Evolutionary conservation across 37 sponge, comb jelly and placozoan genomes (phyloP), one percentile per base, ranked within the genome.

Genomic region (Corticium candelabrum): DNA sequence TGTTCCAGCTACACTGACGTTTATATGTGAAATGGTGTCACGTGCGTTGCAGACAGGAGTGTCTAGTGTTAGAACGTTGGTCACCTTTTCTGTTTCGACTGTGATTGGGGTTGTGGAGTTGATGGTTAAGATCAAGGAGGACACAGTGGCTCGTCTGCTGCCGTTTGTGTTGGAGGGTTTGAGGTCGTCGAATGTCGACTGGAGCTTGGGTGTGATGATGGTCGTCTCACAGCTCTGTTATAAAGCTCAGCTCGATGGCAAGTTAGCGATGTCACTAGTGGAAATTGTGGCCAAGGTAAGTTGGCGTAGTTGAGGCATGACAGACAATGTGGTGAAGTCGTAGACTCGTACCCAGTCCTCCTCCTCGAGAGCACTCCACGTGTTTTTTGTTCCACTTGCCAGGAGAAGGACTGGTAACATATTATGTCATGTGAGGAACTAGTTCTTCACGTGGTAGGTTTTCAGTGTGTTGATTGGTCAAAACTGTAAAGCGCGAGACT

Each of bases 91-190:
- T 56, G 38, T 73, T 40, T 81, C 84, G 21, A 84, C 87, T 0
- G 73, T 91, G 35, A 41, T 86, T 5, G 68, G 40, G 27, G 85
- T 86, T 1, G 29, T 94, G 36, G 87, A 86, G 4, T 3, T 3
- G 30, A 67, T 40, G 34, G 62, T 36, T 33, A 41, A 21, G 1
- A 71, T 91, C 21, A 40, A 39, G 7, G 95, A 94, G 71, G 83
- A 81, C 34, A 40, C 90, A 3, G 76, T 94, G 3, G 21, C 72
- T 0, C 34, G 40, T 1, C 70, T 94, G 27, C 67, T 86, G 0
- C 92, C 89, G 0, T 84, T 78, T 41, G 29, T 94, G 3, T n/a
- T 69, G 15, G 81, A 84, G 35, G 95, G 93, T 0, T 80, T 94
- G 36, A 91, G 81, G 72, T 94, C 92, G 7, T 35, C 15, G 39